Conservation (phyloP, 2,888 invertebrate species). For the Anarsia innoxiella region DNA sequence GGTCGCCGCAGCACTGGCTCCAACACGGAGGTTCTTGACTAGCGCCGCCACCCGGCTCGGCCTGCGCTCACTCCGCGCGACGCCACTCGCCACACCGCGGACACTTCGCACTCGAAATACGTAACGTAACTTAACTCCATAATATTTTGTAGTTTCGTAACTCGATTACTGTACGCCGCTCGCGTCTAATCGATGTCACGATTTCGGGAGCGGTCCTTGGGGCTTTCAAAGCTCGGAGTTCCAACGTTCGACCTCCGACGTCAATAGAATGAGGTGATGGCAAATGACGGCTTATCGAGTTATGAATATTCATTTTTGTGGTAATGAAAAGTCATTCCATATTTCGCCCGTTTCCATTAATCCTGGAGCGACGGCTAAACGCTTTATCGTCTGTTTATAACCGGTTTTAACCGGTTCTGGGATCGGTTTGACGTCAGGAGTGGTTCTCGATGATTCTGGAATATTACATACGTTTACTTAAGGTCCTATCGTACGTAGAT, state of each 20-base stretch:
- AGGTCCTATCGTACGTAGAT: too few relatives aligned
- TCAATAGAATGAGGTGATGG: conserved; percentile 28
- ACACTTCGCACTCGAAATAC: conserved; percentile 48
- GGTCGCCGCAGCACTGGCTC: conserved; percentile 27
- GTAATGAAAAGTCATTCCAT: conserved; percentile 51
- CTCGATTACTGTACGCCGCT: conserved; percentile 60
- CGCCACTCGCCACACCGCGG: conserved; percentile 29
- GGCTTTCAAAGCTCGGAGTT: conserved; percentile 17
- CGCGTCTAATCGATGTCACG: conserved; percentile 64
- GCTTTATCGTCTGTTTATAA: conserved; percentile 1
- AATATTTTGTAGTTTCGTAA: conserved; percentile 72
- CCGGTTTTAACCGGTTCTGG: conserved; percentile 8
- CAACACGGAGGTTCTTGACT: neutral
- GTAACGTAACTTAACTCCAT: conserved; percentile 67
- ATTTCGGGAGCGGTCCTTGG: conserved; percentile 57
- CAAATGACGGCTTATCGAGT: conserved; percentile 25
- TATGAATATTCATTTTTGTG: conserved; percentile 55
- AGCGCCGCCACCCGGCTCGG: too few relatives aligned
- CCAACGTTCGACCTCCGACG: conserved; percentile 16
- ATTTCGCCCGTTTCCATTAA: conserved; percentile 38
- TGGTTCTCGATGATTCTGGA: conserved; percentile 5
- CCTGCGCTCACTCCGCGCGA: neutral
- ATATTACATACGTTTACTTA: too few relatives aligned
- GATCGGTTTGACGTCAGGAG: conserved; percentile 3
- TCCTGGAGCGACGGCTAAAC: conserved; percentile 19